Evolutionary conservation across 92 coral and sea anemone species (phyloP).

Genomic region (Chrysogorgia sp.): DNA sequence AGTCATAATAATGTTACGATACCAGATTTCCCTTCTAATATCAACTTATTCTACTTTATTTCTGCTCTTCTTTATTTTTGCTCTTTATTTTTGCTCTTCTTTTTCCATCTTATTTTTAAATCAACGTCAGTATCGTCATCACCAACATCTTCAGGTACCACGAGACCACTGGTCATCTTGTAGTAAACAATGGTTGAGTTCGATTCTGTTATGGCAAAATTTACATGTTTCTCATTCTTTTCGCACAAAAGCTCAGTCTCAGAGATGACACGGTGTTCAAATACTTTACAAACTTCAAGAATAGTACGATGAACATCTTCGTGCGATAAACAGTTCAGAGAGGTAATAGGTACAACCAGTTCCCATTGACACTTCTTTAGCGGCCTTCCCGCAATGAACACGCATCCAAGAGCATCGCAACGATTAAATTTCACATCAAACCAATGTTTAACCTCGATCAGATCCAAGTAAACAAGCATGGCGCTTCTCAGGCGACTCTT

Average conservation of each 20-base stretch:
- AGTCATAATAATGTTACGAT: too few relatives aligned
- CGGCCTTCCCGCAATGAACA: slow-evolving; percentile 86
- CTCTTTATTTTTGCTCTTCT: not conserved
- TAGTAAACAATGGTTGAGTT: slow-evolving; percentile 91
- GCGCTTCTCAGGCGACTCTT: slow-evolving; percentile 63
- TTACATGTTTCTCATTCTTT: slow-evolving; percentile 42
- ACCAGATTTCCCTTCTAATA: too few relatives aligned
- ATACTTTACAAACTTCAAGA: slow-evolving; percentile 54
- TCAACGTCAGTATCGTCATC: slow-evolving; percentile 58
- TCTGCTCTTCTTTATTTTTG: too few relatives aligned
- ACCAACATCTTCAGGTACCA: slow-evolving; percentile 74
- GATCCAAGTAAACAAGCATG: slow-evolving; percentile 85
- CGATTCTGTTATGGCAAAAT: slow-evolving; percentile 80
- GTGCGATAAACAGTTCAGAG: slow-evolving; percentile 61
- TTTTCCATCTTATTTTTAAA: slow-evolving; percentile 31
- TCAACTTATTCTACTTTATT: too few relatives aligned
- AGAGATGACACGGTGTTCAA: slow-evolving; percentile 43
- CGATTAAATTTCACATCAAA: slow-evolving; percentile 75
- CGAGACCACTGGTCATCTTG: slow-evolving; percentile 74
- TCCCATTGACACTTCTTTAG: slow-evolving; percentile 76
- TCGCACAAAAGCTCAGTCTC: slow-evolving; percentile 11
- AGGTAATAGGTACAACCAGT: slow-evolving; percentile 70
- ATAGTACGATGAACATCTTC: slow-evolving; percentile 67
- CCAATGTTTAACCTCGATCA: slow-evolving; percentile 92
- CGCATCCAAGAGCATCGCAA: slow-evolving; percentile 72